Conservation (phyloP, 2,888 invertebrate genomes). For the Melanargia galathea region DNA sequence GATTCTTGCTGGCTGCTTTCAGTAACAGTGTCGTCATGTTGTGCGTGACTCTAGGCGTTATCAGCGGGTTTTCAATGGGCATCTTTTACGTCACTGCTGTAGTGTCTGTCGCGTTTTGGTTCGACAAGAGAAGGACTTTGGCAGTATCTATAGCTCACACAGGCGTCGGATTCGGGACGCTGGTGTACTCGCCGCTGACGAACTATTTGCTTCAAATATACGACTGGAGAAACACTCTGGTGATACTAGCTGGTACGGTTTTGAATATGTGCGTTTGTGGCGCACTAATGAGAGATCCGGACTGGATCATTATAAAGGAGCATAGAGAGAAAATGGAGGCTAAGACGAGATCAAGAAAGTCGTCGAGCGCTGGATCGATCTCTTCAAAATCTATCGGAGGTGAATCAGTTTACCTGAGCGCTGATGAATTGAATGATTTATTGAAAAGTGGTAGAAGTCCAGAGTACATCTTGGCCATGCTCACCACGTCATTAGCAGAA, state of each 20-base stretch:
- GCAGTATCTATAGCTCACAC: slow-evolving; percentile 94
- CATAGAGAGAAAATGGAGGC: slow-evolving; percentile 73
- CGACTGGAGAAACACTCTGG: slow-evolving; percentile 90
- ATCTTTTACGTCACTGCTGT: slow-evolving; percentile 94
- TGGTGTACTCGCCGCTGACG: slow-evolving; percentile 93
- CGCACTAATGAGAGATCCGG: slow-evolving; percentile 92
- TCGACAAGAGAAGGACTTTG: slow-evolving; percentile 91
- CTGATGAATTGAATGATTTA: slow-evolving; percentile 85
- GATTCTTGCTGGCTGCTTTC: slow-evolving; percentile 88
- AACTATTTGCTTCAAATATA: slow-evolving; percentile 87
- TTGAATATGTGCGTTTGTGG: slow-evolving; percentile 94
- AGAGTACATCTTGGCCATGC: slow-evolving; percentile 84
- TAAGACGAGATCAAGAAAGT: slow-evolving; percentile 64
- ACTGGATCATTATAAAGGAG: slow-evolving; percentile 88
- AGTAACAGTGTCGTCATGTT: slow-evolving; percentile 88
- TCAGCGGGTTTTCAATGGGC: slow-evolving; percentile 92
- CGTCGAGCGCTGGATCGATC: slow-evolving; percentile 77
- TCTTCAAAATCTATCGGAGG: slow-evolving; percentile 75
- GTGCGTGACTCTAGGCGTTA: slow-evolving; percentile 91
- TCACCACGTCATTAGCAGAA: slow-evolving; percentile 81
- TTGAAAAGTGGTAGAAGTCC: slow-evolving; percentile 86
- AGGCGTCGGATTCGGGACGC: slow-evolving; percentile 94
- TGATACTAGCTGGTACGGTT: slow-evolving; percentile 90
- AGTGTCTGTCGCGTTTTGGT: slow-evolving; percentile 95
- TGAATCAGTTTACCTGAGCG: slow-evolving; percentile 78